Evolutionary conservation across 92 coral and sea anemone species (phyloP).

Genomic region (Diadumene lineata): DNA sequence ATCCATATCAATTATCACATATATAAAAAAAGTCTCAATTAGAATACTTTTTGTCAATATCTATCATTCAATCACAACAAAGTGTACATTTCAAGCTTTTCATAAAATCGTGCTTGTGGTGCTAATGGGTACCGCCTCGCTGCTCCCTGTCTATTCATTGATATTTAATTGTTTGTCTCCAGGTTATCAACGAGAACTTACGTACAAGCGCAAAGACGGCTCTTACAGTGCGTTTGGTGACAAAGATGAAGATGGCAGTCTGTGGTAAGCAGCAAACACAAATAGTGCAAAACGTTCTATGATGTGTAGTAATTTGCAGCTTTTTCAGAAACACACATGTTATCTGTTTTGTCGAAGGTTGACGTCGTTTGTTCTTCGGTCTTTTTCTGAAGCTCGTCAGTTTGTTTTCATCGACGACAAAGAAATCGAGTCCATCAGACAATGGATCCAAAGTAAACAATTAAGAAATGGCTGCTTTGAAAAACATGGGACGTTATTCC

Average conservation of each 20-base stretch:
- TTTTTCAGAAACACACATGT: background rate
- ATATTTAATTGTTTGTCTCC: background rate
- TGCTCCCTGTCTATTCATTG: too few relatives aligned
- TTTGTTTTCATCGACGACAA: constrained; percentile 75
- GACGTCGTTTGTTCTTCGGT: constrained; percentile 93
- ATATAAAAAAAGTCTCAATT: too few relatives aligned
- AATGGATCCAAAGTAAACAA: constrained; percentile 71
- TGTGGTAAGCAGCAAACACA: too few relatives aligned
- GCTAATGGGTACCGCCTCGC: too few relatives aligned
- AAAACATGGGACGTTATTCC: constrained; percentile 58
- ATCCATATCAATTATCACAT: too few relatives aligned
- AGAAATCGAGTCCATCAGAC: constrained; percentile 46
- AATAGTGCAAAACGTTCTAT: too few relatives aligned
- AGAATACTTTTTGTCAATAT: too few relatives aligned
- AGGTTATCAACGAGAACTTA: constrained; percentile 95
- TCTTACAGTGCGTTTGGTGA: constrained; percentile 94
- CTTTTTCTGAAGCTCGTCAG: constrained; percentile 83
- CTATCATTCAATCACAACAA: too few relatives aligned
- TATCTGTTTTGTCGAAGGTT: constrained; percentile 50
- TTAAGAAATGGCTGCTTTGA: constrained; percentile 70
- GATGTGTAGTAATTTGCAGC: too few relatives aligned
- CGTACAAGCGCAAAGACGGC: constrained; percentile 87
- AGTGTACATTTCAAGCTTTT: too few relatives aligned
- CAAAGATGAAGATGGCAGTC: constrained; percentile 74
- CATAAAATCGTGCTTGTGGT: too few relatives aligned